Evolutionary conservation across 2,797 vertebrate species (phyloP), one percentile per base, ranked within the genome.

Genomic region (Pipistrellus pipistrellus): DNA sequence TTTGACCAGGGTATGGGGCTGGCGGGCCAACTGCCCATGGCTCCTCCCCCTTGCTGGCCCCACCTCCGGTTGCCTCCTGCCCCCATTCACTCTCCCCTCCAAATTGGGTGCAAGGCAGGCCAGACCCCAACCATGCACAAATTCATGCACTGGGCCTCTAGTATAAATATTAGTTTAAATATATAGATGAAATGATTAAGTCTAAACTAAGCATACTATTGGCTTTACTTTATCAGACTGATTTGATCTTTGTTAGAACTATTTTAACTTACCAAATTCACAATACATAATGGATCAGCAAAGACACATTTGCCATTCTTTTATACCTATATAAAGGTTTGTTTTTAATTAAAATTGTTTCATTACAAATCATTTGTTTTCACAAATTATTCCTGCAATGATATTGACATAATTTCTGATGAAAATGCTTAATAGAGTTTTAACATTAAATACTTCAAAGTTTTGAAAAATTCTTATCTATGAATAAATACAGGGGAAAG

Each of bases 401-500:
- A 78, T 76, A 25, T 38, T 85, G 55, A 76, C 0, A 53, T 51
- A 1, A 5, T 35, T 91, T 2, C 18, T 72, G 3, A 41, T 62
- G 44, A 55, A 78, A 77, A 35, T 73, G 2, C 11, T 89, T 87
- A 75, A 85, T 20, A 86, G 80, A 64, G 32, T 88, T 83, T 93
- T 73, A 83, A 71, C 7, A 51, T 72, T 62, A 76, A 93, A 68
- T 3, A 25, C 3, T 64, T 82, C 51, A 72, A 88, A 95, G 44
- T 66, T 91, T 86, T 95, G 66, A 97, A 97, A 83, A 62, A 94
- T 96, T 86, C 15, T 85, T 94, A 69, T 8, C 10, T 72, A 41
- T 57, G 86, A 92, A 93, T 85, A 91, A 94, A 81, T 18, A 91
- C 90, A 55, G 81, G 92, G 88, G 91, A 95, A 96, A 96, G 86